Base-by-base conservation (phyloP, 2,797 vertebrate species). In the Luscinia luscinia region DNA sequence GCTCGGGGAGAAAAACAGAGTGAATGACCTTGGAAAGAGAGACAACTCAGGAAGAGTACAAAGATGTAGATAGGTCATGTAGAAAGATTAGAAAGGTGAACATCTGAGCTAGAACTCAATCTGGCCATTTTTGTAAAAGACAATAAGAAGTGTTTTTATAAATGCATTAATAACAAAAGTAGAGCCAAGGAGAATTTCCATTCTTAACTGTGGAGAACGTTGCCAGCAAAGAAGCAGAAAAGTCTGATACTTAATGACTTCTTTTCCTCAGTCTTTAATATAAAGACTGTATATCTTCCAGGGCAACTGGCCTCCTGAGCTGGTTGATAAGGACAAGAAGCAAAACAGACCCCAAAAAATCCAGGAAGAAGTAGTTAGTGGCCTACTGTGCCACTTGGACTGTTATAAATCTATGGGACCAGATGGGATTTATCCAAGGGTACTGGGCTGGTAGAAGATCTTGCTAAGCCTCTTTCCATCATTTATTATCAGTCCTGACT, bases 181-280 rank as follows among this genome's bases (percentile, higher is more conserved):
- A 38, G 15, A 17, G 4, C 2, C 23, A 64, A 51, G 6, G 7
- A 66, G 19, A 66, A 38, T 12, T 6, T 58, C 6, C 1, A 0
- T 45, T 72, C 13, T 46, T 80, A 59, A 30, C 23, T 24, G 23
- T 0, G 0, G 11, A 16, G 13, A 59, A 28, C 2, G n/a, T 13
- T 10, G 13, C 40, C 23, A 66, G 20, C 9, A 45, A 66, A 28
- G 20, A 51, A 17, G 16, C 7, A 64, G n/a, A 66, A 80, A 73
- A 45, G 20, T 7, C 45, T 11, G 14, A 11, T 26, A 38, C 14
- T 52, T 59, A 26, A 34, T 34, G 6, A 6, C 24, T 67, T 46
- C 2, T 52, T 66, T 66, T 38, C 17, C 24, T 40, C 24, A 34
- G n/a, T 34, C 11, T 59, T 73, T 52, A 45, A 4, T 19, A n/a